Evolutionary conservation across 2,113 vertebrate genomes (phyloP).

Genomic region (Ciconia stormi): DNA sequence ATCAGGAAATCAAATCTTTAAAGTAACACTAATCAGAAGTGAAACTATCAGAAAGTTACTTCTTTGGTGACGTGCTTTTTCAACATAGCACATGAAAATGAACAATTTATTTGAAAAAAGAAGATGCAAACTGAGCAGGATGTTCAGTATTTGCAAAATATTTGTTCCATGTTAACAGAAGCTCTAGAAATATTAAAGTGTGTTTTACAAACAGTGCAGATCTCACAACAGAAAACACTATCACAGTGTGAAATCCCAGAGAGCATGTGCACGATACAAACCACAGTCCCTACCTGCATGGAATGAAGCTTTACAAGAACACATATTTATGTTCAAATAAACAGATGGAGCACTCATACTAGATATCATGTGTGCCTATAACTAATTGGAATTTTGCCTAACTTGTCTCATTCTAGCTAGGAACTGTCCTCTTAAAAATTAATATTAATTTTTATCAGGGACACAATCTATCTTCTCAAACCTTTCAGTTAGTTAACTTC

Average conservation of each 20-base stretch:
- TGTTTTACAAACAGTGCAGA: background rate
- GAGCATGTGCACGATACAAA: background rate
- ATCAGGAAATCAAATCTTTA: background rate
- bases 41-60: background rate
- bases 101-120: background rate
- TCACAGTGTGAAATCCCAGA: background rate
- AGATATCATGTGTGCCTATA: background rate
- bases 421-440: background rate
- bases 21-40: background rate
- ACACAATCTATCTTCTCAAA: background rate
- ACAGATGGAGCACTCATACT: background rate
- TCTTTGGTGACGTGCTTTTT: background rate
- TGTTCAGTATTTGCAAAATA: background rate
- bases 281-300: background rate
- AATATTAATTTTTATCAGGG: background rate
- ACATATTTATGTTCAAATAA: background rate
- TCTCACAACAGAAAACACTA: background rate
- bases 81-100: background rate
- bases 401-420: background rate
- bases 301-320: background rate
- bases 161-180: rapidly evolving
- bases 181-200: background rate
- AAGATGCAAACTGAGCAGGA: background rate
- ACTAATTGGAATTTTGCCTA: background rate
- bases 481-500: background rate